A percentile compares a stretch with the other conserved stretches of the same genome.
phyloP scores from a whole-genome alignment of 2,113 vertebrate genomes.

The Mionectes macconnelli region DNA sequence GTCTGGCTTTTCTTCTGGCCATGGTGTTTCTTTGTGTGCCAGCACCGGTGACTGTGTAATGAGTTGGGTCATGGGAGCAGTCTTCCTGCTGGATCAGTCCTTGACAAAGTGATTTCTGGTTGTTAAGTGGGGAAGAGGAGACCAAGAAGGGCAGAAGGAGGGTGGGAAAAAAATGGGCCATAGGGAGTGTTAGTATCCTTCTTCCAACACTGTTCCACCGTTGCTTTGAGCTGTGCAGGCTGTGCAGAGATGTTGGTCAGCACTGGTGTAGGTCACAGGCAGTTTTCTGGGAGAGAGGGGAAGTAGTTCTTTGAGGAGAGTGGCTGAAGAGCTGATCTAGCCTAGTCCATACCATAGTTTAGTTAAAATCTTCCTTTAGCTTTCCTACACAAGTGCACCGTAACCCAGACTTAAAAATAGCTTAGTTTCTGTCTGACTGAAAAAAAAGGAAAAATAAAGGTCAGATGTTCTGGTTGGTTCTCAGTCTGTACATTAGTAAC shows the following conservation, averaged over 20 bases:
- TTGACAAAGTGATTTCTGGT: background rate
- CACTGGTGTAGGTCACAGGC: rapidly evolving
- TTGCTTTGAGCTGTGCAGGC: background rate
- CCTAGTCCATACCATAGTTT: background rate
- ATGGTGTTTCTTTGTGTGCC: background rate
- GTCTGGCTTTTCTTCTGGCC: background rate
- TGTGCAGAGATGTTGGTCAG: background rate
- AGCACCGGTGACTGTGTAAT: background rate
- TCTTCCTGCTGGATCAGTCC: background rate
- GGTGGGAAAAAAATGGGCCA: background rate
- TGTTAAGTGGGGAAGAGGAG: background rate
- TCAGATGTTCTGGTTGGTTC: background rate
- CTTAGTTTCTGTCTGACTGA: background rate
- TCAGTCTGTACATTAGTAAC: background rate
- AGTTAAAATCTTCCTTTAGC: background rate
- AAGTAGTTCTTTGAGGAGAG: background rate
- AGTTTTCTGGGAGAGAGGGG: background rate
- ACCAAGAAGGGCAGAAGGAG: background rate
- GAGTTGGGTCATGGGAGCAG: background rate
- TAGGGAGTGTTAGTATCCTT: background rate
- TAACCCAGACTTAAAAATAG: constrained; percentile 24
- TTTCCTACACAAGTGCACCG: background rate
- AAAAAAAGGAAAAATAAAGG: background rate
- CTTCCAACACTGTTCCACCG: background rate
- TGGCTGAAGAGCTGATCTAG: background rate